Evolutionary conservation across 2,113 vertebrate species (phyloP).

Genomic region (Microtus ochrogaster): DNA sequence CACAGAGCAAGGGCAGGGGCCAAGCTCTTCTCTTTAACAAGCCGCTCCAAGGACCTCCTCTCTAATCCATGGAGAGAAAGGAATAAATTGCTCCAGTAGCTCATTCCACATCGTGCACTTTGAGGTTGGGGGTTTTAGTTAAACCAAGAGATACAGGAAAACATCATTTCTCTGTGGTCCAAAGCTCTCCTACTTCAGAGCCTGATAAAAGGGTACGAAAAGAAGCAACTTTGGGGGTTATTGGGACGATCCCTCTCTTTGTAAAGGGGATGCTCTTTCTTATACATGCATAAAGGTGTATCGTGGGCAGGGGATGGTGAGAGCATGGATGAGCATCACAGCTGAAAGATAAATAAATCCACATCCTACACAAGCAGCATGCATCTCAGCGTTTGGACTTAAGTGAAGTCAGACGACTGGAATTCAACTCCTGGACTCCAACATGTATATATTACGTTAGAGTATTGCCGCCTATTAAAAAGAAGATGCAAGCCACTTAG

Average conservation of each 20-base stretch:
- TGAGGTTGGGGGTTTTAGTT: constrained; percentile 13
- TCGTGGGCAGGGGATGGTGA: neutral
- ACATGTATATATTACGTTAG: neutral
- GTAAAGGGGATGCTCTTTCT: constrained; percentile 44
- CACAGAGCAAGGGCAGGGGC: constrained; percentile 88
- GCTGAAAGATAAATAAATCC: neutral
- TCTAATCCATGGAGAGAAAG: constrained; percentile 86
- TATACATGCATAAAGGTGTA: neutral
- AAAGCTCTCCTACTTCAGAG: neutral
- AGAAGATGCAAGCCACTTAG: neutral
- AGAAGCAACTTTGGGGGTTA: constrained; percentile 51
- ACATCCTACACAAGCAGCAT: neutral
- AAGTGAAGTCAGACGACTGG: constrained; percentile 48
- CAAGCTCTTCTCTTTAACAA: constrained; percentile 91
- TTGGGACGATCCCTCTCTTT: constrained; percentile 25
- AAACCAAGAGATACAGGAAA: constrained; percentile 44
- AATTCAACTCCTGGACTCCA: constrained; percentile 21
- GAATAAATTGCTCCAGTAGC: constrained; percentile 86
- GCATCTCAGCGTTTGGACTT: neutral
- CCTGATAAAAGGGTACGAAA: neutral
- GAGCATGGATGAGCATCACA: neutral
- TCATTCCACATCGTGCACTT: constrained; percentile 83
- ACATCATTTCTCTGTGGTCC: constrained; percentile 61
- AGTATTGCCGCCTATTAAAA: neutral
- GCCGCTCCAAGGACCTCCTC: constrained; percentile 89